Evolutionary conservation across 2,113 vertebrate species (phyloP), one percentile per base, ranked within the genome.

Genomic region (Sinocyclocheilus rhinocerous): DNA sequence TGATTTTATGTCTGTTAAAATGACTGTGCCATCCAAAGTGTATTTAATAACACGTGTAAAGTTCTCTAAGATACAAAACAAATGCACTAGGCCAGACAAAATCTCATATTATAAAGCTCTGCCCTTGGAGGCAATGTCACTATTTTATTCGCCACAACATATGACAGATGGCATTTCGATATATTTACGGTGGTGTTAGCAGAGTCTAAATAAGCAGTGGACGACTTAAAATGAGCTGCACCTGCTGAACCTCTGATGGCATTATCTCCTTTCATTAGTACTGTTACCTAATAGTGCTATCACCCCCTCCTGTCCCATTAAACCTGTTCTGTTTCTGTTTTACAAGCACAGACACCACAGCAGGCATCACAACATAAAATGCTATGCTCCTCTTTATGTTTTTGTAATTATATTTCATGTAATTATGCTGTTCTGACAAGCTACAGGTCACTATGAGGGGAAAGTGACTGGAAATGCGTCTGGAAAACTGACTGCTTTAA

Each of bases 181-280:
- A 86, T 52, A 50, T 70, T 61, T 20, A 65, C 24, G 7, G 15
- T 18, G 36, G 84, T 59, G 73, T 76, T 84, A 82, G 22, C 75
- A 48, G 39, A 88, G 76, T 87, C 48, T 82, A 90, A 90, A 91
- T 86, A 90, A 82, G 84, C 73, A 29, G 7, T 24, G 73, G 48
- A n/a, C 70, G 24, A n/a, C n/a, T 61, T 36, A 1, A 77, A 63
- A n/a, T 94, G 90, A 92, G 87, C 91, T 73, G 70, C 81, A 33
- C 55, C 45, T 87, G 63, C 84, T 86, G 81, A 67, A 92, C 89
- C 91, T 94, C 84, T 63, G 57, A 76, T 87, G 81, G 89, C 85
- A 87, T 91, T 92, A 85, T 83, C 89, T 67, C 63, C 86, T 89
- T 83, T 70, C 90, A 87, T 92, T 91, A 90, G 87, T 89, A 45